These are phyloP conservation scores for Acholoe squamosa DNA, from an alignment of 2,888 invertebrate genomes.

Conservation along the genomic window DNA sequence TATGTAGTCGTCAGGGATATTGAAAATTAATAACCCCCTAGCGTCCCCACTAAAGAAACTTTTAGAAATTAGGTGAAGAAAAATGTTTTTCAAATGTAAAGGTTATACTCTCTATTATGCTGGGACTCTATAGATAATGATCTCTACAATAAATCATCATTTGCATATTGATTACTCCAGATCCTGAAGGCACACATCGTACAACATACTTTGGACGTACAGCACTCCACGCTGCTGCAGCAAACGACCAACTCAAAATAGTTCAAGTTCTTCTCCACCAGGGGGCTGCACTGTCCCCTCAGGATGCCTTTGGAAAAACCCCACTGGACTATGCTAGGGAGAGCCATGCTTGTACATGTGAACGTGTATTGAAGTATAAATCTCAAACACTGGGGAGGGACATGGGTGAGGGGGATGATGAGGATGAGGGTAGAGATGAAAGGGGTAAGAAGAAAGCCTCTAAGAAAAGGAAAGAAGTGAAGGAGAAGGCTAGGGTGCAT, in stretches of 20 bases:
- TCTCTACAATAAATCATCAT: too few relatives aligned
- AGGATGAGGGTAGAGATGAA: neutral
- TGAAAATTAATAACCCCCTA: too few relatives aligned
- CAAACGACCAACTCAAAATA: conserved; percentile 51
- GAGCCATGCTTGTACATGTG: neutral
- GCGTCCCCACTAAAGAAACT: too few relatives aligned
- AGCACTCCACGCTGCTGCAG: conserved; percentile 53
- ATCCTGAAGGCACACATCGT: neutral
- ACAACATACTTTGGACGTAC: conserved; percentile 55
- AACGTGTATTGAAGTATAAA: conserved; percentile 36
- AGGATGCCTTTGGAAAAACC: conserved; percentile 53
- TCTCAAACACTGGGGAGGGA: neutral
- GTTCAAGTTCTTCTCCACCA: neutral
- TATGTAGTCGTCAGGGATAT: too few relatives aligned
- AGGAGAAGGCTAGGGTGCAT: neutral
- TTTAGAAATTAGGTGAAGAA: too few relatives aligned
- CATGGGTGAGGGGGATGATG: neutral
- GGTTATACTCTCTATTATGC: too few relatives aligned
- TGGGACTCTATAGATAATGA: too few relatives aligned
- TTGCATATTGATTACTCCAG: neutral
- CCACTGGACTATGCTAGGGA: conserved; percentile 52
- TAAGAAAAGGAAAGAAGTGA: neutral
- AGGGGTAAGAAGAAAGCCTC: neutral
- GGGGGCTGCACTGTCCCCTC: conserved; percentile 42
- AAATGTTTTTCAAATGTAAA: too few relatives aligned